A percentile compares a stretch with the other conserved stretches of the same genome.
Evolutionary conservation across 2,113 vertebrate species (phyloP).

Genomic region (Perognathus longimembris): DNA sequence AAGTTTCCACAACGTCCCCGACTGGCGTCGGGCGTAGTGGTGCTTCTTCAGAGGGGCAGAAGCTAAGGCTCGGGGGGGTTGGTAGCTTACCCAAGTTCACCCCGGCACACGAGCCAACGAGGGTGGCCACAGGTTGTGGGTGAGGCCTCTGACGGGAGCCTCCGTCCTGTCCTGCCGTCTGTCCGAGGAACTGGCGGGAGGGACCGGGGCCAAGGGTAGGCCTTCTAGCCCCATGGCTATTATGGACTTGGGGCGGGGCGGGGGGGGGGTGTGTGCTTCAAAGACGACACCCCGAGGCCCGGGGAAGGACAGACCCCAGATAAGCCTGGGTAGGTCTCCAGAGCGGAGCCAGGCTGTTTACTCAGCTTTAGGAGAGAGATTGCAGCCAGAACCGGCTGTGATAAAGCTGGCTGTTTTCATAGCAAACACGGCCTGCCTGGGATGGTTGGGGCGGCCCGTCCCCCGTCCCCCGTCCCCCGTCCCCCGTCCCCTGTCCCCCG

Average conservation of each 20-base stretch:
- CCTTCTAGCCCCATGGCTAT: neutral
- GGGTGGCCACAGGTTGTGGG: neutral
- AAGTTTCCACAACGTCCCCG: neutral
- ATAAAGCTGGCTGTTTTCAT: conserved; percentile 80
- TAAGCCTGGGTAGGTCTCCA: conserved; percentile 11
- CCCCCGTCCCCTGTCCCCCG: too few species aligned
- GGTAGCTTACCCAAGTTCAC: neutral
- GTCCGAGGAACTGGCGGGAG: neutral
- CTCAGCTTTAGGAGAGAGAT: conserved; percentile 58
- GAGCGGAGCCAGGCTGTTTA: conserved; percentile 57
- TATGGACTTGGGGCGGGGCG: neutral
- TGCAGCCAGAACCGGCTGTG: conserved; percentile 42
- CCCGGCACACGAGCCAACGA: neutral
- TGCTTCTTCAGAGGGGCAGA: neutral
- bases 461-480: too few species aligned
- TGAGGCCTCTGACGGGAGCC: too few species aligned
- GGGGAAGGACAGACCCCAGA: conserved; percentile 33
- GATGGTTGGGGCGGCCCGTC: neutral
- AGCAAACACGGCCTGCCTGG: conserved; percentile 61
- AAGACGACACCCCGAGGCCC: neutral
- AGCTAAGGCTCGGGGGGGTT: neutral
- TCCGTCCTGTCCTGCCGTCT: too few species aligned
- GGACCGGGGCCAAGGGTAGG: neutral
- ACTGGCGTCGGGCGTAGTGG: too few species aligned
- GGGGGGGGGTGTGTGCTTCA: neutral